phyloP scores from a whole-genome alignment of 2,797 vertebrate species.

The Coreius guichenoti region DNA sequence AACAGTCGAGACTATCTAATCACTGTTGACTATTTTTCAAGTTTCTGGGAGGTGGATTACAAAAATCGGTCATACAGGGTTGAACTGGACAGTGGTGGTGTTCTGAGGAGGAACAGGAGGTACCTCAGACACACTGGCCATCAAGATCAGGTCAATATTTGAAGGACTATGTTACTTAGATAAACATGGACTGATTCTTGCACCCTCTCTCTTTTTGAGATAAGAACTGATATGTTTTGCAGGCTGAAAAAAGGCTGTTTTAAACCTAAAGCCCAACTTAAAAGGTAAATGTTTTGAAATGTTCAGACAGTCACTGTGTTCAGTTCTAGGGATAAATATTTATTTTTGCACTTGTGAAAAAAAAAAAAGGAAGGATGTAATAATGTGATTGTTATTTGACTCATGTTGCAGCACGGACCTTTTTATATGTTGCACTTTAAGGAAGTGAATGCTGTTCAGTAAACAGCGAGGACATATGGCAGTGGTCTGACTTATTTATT shows the following conservation, averaged over 20 bases:
- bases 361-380: not conserved
- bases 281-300: not conserved
- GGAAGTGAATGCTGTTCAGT: no score
- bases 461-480: no score
- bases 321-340: not conserved
- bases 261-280: not conserved
- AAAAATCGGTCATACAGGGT: not conserved
- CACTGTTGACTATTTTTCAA: constrained; percentile 39
- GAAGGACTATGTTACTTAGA: constrained; percentile 2
- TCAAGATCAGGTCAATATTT: not conserved
- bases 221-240: not conserved
- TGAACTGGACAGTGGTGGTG: not conserved
- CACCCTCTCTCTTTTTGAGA: not conserved
- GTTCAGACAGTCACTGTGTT: not conserved
- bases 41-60: constrained; percentile 33
- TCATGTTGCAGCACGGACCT: not conserved
- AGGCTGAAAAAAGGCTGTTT: not conserved
- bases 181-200: not conserved
- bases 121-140: constrained; percentile 1
- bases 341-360: not conserved
- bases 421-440: not conserved
- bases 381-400: not conserved
- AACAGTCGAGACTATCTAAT: constrained; percentile 1
- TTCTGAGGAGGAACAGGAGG: not conserved
- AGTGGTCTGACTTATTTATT: no score